phyloP scores from a whole-genome alignment of 2,113 vertebrate genomes.

The Urocolius indicus region DNA sequence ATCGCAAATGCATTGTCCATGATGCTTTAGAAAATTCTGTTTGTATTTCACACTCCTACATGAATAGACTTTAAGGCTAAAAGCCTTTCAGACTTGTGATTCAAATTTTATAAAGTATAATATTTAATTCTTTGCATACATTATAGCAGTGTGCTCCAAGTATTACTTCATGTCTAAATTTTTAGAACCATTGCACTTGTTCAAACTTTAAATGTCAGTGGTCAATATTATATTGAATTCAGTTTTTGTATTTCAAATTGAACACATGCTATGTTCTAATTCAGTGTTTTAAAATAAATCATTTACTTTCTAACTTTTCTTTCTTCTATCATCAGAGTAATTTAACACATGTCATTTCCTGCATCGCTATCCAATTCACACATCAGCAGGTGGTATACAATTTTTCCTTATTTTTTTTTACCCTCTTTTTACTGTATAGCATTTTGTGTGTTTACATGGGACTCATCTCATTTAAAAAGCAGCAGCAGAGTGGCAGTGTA shows the following conservation, averaged over 20 bases:
- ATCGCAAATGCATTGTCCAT: background rate
- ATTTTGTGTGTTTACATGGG: constrained; percentile 4
- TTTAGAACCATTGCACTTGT: constrained; percentile 4
- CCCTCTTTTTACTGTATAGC: background rate
- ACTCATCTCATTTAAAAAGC: background rate
- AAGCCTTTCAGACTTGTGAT: background rate
- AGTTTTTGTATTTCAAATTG: constrained; percentile 49
- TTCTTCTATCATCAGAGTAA: constrained; percentile 49
- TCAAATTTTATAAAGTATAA: background rate
- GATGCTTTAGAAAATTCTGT: background rate
- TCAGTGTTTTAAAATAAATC: constrained; percentile 59
- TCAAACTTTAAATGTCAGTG: constrained; percentile 23
- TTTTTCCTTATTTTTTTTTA: background rate
- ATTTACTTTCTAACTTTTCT: constrained; percentile 55
- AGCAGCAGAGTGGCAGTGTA: background rate
- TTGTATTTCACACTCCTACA: background rate
- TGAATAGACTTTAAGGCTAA: background rate
- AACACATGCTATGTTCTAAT: constrained; percentile 59
- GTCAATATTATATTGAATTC: constrained; percentile 16
- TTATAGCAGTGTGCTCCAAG: background rate
- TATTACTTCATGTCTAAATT: background rate
- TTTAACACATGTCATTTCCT: constrained; percentile 59
- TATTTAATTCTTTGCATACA: constrained; percentile 9
- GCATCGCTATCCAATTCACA: constrained; percentile 68
- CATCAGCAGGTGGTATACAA: constrained; percentile 60